These are phyloP conservation scores for Theocolax elegans DNA, from an alignment of 1,140 invertebrate species.

Conservation along the genomic window DNA sequence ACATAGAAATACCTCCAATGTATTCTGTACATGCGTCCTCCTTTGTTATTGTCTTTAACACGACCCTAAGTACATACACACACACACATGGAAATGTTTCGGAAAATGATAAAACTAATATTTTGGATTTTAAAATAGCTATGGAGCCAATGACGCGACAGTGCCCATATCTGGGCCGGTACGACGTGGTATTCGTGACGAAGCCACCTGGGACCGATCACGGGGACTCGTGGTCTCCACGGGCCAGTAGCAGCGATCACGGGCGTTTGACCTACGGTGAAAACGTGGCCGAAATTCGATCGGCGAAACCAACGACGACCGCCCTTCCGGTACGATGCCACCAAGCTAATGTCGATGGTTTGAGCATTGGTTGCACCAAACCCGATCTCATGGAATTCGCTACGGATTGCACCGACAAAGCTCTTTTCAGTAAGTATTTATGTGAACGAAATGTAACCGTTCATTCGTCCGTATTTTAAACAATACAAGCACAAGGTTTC, in stretches of 20 bases:
- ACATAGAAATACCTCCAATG: too few relatives aligned
- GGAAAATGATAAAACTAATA: too few relatives aligned
- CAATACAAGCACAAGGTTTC: too few relatives aligned
- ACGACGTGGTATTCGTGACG: slow-evolving; percentile 58
- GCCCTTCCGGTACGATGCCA: slow-evolving; percentile 53
- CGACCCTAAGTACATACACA: too few relatives aligned
- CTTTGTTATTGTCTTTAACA: too few relatives aligned
- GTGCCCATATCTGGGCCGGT: slow-evolving; percentile 61
- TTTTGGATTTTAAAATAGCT: slow-evolving; percentile 48
- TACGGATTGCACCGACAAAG: slow-evolving; percentile 59
- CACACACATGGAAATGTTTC: too few relatives aligned
- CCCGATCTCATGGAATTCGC: slow-evolving; percentile 63
- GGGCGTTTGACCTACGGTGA: slow-evolving; percentile 39
- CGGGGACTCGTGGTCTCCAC: slow-evolving; percentile 34
- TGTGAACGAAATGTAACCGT: too few relatives aligned
- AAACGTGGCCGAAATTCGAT: slow-evolving; percentile 54
- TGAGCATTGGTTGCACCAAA: slow-evolving; percentile 62
- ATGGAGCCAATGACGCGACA: slow-evolving; percentile 58
- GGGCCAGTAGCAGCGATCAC: slow-evolving; percentile 33
- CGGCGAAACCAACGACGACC: slow-evolving; percentile 48
- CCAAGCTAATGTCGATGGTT: slow-evolving; percentile 53
- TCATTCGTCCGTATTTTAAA: too few relatives aligned
- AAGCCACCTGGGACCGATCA: slow-evolving; percentile 45
- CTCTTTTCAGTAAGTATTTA: slow-evolving; percentile 57
- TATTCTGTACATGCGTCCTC: too few relatives aligned